Evolutionary conservation across 1,140 invertebrate species (phyloP), one percentile per base, ranked within the genome.

Genomic region (Heterodera schachtii): DNA sequence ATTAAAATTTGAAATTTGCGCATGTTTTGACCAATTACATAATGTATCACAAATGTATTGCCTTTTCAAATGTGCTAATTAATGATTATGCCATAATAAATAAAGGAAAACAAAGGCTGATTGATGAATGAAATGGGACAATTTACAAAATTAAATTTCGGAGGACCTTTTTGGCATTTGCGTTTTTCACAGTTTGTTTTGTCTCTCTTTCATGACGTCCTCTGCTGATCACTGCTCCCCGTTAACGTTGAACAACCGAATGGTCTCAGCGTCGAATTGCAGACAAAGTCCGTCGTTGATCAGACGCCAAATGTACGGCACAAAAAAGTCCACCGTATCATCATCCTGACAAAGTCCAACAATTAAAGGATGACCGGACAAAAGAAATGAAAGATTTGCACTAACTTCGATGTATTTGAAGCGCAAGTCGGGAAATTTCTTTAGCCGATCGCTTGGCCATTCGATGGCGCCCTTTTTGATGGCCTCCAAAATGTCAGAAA

Each of bases 291-390:
- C 93, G 85, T 93, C 92, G 85, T 93, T 94, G 44, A 96, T 94
- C 73, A 99, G 92, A 13, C 94, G 94, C 97, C 97, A 99, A 60
- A 98, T 94, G 90, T 99, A 99, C 9, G 97, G 97, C 87, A 98
- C 96, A 91, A 99, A 99, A 92, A 99, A 99, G 88, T 98, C 96
- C 90, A 98, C 96, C 0, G 97, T 97, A 81, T 95, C 94, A 82
- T 98, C 96, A 91, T 99, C 97, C 92, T 78, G 60, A 78, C 41
- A 13, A 74, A 74, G n/a, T n/a, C n/a, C 19, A 74, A 74, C 3
- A 31, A 74, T 3, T 3, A 44, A 74, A n/a, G 8, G 46, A 21
- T 21, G n/a, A 31, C 31, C 16, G 52, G 16, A 52, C 9, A 52
- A 52, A 52, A 6, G 0, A 2, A 2, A 52, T 8, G 52, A 52